phyloP scores from a whole-genome alignment of 2,113 vertebrate genomes.

The Isurus oxyrinchus region DNA sequence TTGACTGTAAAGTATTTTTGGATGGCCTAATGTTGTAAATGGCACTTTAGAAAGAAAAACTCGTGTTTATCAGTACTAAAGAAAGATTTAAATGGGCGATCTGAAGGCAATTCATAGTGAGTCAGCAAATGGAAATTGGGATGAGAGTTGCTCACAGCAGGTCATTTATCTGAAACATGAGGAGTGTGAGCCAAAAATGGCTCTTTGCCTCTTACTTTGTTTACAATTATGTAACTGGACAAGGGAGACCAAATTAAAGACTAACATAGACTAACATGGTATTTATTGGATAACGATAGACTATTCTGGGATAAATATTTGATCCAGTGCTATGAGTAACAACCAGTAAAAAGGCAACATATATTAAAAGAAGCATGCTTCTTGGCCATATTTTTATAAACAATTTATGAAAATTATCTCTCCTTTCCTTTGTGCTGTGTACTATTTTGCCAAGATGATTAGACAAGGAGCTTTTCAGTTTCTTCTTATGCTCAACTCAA shows the following conservation, averaged over 20 bases:
- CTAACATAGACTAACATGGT: too few relatives aligned
- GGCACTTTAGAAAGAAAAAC: too few relatives aligned
- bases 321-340: background rate
- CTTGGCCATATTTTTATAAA: background rate
- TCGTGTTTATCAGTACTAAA: background rate
- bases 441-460: background rate
- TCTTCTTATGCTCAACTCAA: too few relatives aligned
- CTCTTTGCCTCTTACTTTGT: background rate
- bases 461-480: background rate
- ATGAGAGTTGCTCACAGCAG: background rate
- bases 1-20: background rate
- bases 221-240: background rate
- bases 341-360: background rate
- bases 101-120: background rate
- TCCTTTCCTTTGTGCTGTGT: background rate
- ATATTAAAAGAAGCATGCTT: background rate
- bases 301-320: conserved; percentile 13
- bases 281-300: background rate
- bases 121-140: background rate
- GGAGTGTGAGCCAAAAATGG: background rate
- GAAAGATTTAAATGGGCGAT: background rate
- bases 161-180: background rate
- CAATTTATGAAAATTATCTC: background rate
- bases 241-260: background rate
- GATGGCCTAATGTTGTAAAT: background rate